Evolutionary conservation across 2,113 vertebrate species (phyloP), one percentile per base, ranked within the genome.

Genomic region (Ammodytes dubius): DNA sequence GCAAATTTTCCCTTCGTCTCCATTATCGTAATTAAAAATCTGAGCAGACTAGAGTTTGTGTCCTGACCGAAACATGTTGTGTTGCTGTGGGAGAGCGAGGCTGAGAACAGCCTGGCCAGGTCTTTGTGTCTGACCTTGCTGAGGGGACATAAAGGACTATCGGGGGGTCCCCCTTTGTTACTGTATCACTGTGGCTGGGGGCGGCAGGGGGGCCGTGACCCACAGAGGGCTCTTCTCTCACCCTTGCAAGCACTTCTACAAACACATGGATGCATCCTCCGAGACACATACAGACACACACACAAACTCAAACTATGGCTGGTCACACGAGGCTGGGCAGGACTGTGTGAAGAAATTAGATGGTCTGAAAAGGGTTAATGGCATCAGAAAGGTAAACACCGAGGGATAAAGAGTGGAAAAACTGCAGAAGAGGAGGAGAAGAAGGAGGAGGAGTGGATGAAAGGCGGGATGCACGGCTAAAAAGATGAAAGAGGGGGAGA

Each of bases 211-310:
- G 85, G 79, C 40, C 40, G 57, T 95, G 92, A 95, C 93, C 88
- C 94, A 93, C 88, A 67, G 89, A 92, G 88, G 50, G 91, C 88
- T 80, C 87, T 88, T 92, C 89, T 79, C 88, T 92, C 94, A 95
- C 93, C 94, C 84, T 91, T 86, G 90, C 91, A 92, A 95, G 93
- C 87, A 89, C 81, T 94, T 93, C 75, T 88, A 65, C 88, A 94
- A 88, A 95, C 93, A 96, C 64, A 0, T 79, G 3, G 60, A 49
- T 46, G 85, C 77, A 86, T 77, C 86, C 74, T 86, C 65, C 42
- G 68, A 76, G 68, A 87, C 81, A 61, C 75, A 67, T 57, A 60
- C 79, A 76, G 68, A 78, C 77, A 59, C 70, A 58, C 79, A 81
- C 70, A 89, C 78, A 79, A 69, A 80, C 79, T 60, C 72, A 43